Conservation (phyloP, 2,888 invertebrate genomes). For the Sisyra nigra region DNA sequence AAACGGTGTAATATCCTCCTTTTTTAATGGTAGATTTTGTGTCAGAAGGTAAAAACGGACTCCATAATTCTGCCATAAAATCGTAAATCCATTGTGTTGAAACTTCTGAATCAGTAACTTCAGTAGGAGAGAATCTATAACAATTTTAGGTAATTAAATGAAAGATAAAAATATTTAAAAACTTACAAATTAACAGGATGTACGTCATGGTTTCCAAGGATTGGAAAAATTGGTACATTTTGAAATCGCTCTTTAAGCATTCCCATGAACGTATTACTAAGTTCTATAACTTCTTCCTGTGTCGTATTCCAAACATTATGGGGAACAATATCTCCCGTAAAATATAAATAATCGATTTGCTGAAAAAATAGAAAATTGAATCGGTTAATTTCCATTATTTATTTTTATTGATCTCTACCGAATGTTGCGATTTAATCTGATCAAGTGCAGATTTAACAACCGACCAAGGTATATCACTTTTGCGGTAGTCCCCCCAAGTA, state of each 20-base stretch:
- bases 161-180: constrained; percentile 1
- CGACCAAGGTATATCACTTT: constrained; percentile 61
- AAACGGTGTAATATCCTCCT: constrained; percentile 64
- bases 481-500: constrained; percentile 64
- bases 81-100: constrained; percentile 63
- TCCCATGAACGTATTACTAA: constrained; percentile 34
- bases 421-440: constrained; percentile 36
- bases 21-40: constrained; percentile 39
- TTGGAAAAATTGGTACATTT: constrained; percentile 44
- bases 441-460: constrained; percentile 48
- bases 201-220: constrained; percentile 72
- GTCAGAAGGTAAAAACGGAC: constrained; percentile 44
- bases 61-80: constrained; percentile 51
- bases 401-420: constrained; percentile 22
- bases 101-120: constrained; percentile 16
- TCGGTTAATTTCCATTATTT: neutral
- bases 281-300: constrained; percentile 38
- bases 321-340: constrained; percentile 75
- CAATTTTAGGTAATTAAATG: neutral
- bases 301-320: constrained; percentile 82
- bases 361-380: neutral
- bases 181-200: constrained; percentile 64
- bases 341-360: neutral
- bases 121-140: constrained; percentile 2
- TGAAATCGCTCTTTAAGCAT: constrained; percentile 39